These are phyloP conservation scores for Stylophora pistillata DNA, from an alignment of 64 coral and sea anemone species.

Conservation along the genomic window DNA sequence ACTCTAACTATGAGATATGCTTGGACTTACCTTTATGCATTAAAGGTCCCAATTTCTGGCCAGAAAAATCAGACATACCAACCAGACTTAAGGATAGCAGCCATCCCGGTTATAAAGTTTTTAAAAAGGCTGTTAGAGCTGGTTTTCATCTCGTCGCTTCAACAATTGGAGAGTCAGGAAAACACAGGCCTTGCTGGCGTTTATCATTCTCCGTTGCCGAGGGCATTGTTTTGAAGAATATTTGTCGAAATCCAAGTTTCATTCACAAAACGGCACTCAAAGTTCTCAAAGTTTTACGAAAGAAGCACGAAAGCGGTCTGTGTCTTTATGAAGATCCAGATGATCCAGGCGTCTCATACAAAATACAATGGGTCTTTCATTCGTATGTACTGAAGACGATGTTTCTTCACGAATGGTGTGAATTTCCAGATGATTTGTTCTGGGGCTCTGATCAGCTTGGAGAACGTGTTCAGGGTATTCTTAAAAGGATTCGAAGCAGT, in stretches of 20 bases:
- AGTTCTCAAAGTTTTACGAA: constrained; percentile 59
- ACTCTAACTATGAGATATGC: constrained; percentile 28
- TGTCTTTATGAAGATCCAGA: constrained; percentile 8
- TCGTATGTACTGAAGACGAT: constrained; percentile 65
- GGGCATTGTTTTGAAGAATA: constrained; percentile 49
- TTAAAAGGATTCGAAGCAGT: constrained; percentile 49
- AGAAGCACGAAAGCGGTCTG: constrained; percentile 40
- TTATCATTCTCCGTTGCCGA: constrained; percentile 64
- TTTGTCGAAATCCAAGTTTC: not conserved
- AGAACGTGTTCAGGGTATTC: constrained; percentile 30
- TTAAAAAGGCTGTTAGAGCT: not conserved
- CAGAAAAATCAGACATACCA: constrained; percentile 31
- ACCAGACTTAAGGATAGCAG: not conserved
- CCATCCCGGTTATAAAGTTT: constrained; percentile 43
- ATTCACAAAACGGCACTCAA: constrained; percentile 41
- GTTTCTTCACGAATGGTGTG: constrained; percentile 69
- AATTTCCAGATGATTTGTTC: constrained; percentile 32
- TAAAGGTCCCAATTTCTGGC: constrained; percentile 33
- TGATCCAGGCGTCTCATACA: not conserved
- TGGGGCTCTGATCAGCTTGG: constrained; percentile 42
- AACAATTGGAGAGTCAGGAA: constrained; percentile 58
- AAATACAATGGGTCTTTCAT: constrained; percentile 44
- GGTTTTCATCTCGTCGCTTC: constrained; percentile 69
- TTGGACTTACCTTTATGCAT: constrained; percentile 56
- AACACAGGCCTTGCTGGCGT: constrained; percentile 60